phyloP scores from a whole-genome alignment of 2,113 vertebrate species.

The Nipponia nippon region DNA sequence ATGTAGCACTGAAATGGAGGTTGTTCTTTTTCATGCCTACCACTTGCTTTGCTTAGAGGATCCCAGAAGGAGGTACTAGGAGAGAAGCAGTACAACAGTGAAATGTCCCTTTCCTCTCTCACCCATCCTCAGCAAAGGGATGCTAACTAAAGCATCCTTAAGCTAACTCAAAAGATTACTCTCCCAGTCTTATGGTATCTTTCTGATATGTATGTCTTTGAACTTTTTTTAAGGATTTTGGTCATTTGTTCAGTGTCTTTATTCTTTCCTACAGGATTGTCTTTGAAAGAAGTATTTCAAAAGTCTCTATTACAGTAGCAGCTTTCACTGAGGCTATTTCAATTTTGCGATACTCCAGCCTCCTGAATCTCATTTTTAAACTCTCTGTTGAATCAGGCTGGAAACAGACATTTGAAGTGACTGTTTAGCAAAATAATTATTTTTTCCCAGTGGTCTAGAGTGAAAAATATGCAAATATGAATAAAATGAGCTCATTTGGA shows the following conservation, averaged over 20 bases:
- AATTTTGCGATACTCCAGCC: background rate
- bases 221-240: background rate
- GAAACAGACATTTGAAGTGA: background rate
- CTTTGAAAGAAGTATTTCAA: background rate
- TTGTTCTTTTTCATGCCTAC: background rate
- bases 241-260: background rate
- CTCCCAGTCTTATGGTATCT: background rate
- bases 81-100: background rate
- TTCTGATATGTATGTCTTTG: background rate
- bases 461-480: constrained; percentile 46
- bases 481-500: constrained; percentile 25
- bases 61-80: background rate
- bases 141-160: background rate
- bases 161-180: background rate
- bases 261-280: background rate
- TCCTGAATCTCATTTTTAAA: background rate
- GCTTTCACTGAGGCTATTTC: background rate
- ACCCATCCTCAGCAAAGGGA: background rate
- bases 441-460: constrained; percentile 23
- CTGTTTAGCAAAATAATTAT: constrained; percentile 1
- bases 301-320: background rate
- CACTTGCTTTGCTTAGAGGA: background rate
- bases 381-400: background rate
- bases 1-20: background rate
- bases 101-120: background rate